These are phyloP conservation scores for Papilio protenor DNA, from an alignment of 2,888 invertebrate species.

Conservation along the genomic window DNA sequence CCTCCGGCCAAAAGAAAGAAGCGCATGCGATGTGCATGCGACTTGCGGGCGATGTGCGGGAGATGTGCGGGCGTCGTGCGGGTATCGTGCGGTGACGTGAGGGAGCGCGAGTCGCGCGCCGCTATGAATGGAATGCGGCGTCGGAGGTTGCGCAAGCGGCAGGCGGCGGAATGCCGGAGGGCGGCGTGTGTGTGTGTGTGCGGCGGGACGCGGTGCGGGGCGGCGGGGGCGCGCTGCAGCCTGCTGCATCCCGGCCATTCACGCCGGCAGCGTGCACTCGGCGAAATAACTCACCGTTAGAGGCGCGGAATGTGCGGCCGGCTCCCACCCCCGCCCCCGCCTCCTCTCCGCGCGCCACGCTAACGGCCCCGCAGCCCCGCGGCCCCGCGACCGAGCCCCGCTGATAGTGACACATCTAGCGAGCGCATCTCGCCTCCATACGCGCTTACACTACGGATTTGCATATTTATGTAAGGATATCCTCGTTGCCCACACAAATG, in stretches of 20 bases:
- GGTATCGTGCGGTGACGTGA: slow-evolving; percentile 37
- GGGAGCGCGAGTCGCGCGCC: slow-evolving; percentile 55
- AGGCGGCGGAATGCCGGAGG: slow-evolving; percentile 61
- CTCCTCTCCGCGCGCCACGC: slow-evolving; percentile 43
- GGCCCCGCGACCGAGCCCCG: slow-evolving; percentile 46
- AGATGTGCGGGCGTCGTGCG: slow-evolving; percentile 34
- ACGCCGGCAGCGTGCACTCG: slow-evolving; percentile 71
- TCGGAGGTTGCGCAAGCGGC: slow-evolving; percentile 78
- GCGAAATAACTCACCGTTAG: slow-evolving; percentile 83
- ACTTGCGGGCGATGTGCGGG: slow-evolving; percentile 33
- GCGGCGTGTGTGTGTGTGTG: slow-evolving; percentile 50
- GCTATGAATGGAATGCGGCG: slow-evolving; percentile 83
- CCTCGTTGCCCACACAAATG: neutral
- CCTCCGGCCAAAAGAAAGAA: slow-evolving; percentile 46
- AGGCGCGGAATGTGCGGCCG: slow-evolving; percentile 79
- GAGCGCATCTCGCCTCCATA: slow-evolving; percentile 31
- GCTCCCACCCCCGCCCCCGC: slow-evolving; percentile 58
- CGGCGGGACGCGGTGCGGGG: slow-evolving; percentile 54
- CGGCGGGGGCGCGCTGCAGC: slow-evolving; percentile 61
- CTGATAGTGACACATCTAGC: slow-evolving; percentile 46
- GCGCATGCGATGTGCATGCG: slow-evolving; percentile 39
- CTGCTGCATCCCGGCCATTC: slow-evolving; percentile 81
- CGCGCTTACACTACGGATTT: slow-evolving; percentile 17
- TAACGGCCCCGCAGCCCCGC: slow-evolving; percentile 26
- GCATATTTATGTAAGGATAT: slow-evolving; percentile 36